Conservation (phyloP, 2,888 invertebrate species). For the Onthophagus sagittarius region DNA sequence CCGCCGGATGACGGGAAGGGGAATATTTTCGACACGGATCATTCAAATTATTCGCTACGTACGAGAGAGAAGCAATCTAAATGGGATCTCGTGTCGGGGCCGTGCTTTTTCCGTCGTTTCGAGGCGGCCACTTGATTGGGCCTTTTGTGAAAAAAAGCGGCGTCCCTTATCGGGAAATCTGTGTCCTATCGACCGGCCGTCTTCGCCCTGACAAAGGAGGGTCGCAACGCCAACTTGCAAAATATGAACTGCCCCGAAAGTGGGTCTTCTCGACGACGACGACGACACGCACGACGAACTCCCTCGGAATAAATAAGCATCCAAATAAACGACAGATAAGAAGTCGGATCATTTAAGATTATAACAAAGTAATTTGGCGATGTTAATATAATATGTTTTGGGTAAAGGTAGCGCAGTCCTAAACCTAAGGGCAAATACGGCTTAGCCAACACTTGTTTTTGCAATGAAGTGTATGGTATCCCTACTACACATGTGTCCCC, state of each 20-base stretch:
- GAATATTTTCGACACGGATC: not conserved
- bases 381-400: too few species aligned
- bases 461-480: too few species aligned
- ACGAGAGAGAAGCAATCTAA: not conserved
- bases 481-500: too few species aligned
- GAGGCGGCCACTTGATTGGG: not conserved
- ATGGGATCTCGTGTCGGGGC: not conserved
- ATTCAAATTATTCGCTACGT: not conserved
- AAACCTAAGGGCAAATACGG: too few species aligned
- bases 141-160: not conserved
- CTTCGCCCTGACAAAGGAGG: constrained; percentile 1
- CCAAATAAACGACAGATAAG: not conserved
- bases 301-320: not conserved
- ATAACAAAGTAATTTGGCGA: too few species aligned
- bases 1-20: not conserved
- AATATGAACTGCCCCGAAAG: not conserved
- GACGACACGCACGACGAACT: not conserved
- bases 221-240: not conserved
- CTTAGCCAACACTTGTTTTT: too few species aligned
- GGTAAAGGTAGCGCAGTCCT: too few species aligned
- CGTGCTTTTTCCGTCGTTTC: not conserved
- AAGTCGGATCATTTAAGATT: not conserved
- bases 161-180: constrained; percentile 8
- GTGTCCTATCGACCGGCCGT: constrained; percentile 6
- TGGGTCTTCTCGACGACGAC: not conserved